Base-by-base conservation (phyloP, 2,113 vertebrate genomes). In the Sorex fumeus region DNA sequence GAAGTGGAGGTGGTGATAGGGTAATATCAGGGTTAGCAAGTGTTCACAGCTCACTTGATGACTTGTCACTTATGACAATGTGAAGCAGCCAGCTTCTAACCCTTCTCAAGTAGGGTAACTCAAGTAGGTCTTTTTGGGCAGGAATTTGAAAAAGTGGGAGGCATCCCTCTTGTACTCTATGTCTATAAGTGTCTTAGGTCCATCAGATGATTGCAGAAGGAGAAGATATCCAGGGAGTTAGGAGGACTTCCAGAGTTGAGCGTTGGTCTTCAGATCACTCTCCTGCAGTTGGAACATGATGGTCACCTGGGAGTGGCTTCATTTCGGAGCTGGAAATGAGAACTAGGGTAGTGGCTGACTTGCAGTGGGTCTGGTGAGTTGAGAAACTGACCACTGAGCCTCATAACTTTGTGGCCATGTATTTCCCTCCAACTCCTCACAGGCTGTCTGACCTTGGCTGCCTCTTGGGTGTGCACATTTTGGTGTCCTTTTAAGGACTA, bases 21-120 rank as follows among this genome's bases (percentile, higher is more conserved):
- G 27, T 83, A 16, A 70, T 57, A 25, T 40, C 50, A 84, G 67
- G 50, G n/a, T 40, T 67, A 36, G 72, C n/a, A 62, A 30, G n/a
- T 66, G 30, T 71, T 79, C 2, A 1, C n/a, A 2, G 19, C 21
- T 76, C 40, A 10, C 53, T 25, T 40, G 28, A 79, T 40, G 67
- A 57, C 36, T 30, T 16, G 23, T 69, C 72, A 12, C 12, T 62
- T 2, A 1, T 74, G 19, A 89, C 71, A 30, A 13, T 4, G 19
- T 53, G 30, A 83, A 30, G 28, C 36, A 64, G 67, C 27, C 3
- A 57, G 36, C 13, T 67, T 34, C 70, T 84, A 43, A 34, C 9
- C 6, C 23, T 45, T 79, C 69, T 70, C 45, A 45, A 93, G 81
- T 91, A 67, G n/a, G n/a, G 50, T 43, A 62, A 32, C 19, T 81